Conservation (phyloP, 2,797 vertebrate genomes). For the Pseudochirops cupreus region DNA sequence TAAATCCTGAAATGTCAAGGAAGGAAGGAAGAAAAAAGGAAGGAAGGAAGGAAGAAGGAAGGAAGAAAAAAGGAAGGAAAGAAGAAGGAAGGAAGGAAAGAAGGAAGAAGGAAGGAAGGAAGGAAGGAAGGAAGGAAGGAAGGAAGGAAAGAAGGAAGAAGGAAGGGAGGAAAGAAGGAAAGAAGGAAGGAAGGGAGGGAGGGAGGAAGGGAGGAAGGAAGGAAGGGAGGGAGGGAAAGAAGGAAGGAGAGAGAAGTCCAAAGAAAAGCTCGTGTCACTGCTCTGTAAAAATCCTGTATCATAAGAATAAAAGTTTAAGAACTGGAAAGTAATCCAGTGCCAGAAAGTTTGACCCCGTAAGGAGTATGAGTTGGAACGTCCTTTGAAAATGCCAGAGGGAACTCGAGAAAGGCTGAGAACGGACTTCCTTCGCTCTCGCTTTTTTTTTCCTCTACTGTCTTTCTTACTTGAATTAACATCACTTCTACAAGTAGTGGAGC, state of each 20-base stretch:
- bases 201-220: too few relatives aligned
- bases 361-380: background rate
- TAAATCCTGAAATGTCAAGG: background rate
- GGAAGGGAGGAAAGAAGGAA: too few relatives aligned
- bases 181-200: fast-evolving
- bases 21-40: background rate
- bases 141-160: too few relatives aligned
- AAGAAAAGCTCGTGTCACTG: background rate
- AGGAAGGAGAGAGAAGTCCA: background rate
- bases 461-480: background rate
- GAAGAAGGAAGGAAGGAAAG: too few relatives aligned
- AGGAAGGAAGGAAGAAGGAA: too few relatives aligned
- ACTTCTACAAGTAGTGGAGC: background rate
- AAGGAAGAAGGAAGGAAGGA: too few relatives aligned
- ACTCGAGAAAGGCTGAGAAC: background rate
- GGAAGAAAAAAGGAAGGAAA: too few relatives aligned
- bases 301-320: background rate
- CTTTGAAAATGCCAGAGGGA: background rate
- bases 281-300: background rate
- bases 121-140: too few relatives aligned
- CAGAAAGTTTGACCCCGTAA: background rate
- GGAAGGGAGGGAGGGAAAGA: too few relatives aligned
- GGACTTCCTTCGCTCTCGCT: background rate
- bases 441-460: background rate
- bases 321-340: background rate